Evolutionary conservation across 2,113 vertebrate genomes (phyloP).

Genomic region (Axis porcinus): DNA sequence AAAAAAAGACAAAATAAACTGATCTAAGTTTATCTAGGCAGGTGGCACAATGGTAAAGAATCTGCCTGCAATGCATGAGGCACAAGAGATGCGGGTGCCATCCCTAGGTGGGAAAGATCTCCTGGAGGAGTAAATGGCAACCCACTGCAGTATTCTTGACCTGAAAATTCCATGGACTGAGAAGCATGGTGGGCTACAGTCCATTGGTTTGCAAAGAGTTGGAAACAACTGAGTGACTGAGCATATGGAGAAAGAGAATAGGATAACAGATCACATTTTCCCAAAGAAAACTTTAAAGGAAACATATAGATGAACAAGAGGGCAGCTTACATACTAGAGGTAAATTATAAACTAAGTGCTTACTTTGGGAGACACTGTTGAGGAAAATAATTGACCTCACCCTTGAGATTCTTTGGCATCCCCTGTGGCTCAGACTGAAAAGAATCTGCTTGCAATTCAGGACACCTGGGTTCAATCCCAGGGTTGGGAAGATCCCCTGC

Average conservation of each 20-base stretch:
- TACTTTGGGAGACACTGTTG: not conserved
- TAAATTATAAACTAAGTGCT: not conserved
- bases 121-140: not conserved
- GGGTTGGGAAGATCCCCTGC: not conserved
- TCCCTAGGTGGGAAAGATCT: not conserved
- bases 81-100: not conserved
- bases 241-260: not conserved
- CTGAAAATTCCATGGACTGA: not conserved
- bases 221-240: not conserved
- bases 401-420: not conserved
- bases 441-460: not conserved
- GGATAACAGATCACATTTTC: not conserved
- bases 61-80: not conserved
- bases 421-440: not conserved
- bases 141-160: not conserved
- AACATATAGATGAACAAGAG: not conserved
- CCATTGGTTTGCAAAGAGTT: not conserved
- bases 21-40: not conserved
- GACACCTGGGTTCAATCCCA: fast-evolving
- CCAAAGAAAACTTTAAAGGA: not conserved
- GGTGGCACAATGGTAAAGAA: not conserved
- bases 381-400: not conserved
- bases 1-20: not conserved
- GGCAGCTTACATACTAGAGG: not conserved
- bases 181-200: not conserved